Conservation (phyloP, 2,888 invertebrate species). For the Aethes cnicana region DNA sequence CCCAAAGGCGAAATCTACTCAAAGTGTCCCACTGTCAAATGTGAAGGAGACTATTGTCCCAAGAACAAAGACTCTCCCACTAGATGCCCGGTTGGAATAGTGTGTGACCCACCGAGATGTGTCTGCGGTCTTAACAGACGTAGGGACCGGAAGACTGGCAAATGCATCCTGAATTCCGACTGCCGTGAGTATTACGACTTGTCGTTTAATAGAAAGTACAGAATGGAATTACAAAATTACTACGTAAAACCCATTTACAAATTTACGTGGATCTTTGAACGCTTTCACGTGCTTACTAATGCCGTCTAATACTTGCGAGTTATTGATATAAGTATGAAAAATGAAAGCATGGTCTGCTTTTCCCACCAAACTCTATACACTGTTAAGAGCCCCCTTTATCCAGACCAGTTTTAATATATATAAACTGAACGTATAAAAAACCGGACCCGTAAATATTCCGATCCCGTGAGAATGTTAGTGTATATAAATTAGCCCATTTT, state of each 20-base stretch:
- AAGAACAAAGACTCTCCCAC: conserved; percentile 26
- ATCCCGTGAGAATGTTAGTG: no score
- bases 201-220: neutral
- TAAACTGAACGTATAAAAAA: no score
- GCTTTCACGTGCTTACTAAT: no score
- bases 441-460: no score
- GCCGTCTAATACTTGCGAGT: no score
- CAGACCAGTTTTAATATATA: no score
- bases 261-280: no score
- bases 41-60: conserved; percentile 37
- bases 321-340: no score
- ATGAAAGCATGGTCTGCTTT: no score
- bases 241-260: neutral
- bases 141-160: conserved; percentile 33
- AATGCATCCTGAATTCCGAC: conserved; percentile 34
- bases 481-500: no score
- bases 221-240: neutral
- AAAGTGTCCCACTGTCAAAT: conserved; percentile 33
- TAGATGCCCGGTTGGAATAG: conserved; percentile 32
- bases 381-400: no score
- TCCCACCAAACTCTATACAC: no score
- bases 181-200: conserved; percentile 30
- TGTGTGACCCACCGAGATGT: conserved; percentile 37
- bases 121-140: conserved; percentile 35
- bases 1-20: conserved; percentile 32